These are phyloP conservation scores for Mactromeris polynyma DNA, from an alignment of 2,888 invertebrate genomes.

Conservation along the genomic window DNA sequence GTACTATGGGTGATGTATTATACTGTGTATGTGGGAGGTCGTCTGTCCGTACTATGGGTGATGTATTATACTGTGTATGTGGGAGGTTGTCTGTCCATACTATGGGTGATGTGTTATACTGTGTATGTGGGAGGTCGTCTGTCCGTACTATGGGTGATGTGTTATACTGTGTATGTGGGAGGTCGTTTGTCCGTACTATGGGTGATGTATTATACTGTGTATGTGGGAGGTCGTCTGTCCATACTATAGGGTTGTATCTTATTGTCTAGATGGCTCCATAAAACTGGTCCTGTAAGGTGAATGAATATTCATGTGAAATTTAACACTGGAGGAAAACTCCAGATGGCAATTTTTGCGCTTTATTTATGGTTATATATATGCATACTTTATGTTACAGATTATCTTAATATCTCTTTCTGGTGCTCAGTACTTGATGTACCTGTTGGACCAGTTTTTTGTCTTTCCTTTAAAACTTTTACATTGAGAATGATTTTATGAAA, in stretches of 20 bases:
- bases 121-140: too few species aligned
- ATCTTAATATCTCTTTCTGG: neutral
- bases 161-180: too few species aligned
- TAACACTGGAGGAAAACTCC: neutral
- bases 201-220: neutral
- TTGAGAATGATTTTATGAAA: neutral
- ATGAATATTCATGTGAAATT: neutral
- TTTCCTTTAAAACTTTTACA: neutral
- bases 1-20: too few species aligned
- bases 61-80: too few species aligned
- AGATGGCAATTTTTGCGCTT: neutral
- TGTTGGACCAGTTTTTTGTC: neutral
- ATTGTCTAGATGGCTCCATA: neutral
- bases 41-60: too few species aligned
- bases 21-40: too few species aligned
- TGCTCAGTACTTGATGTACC: neutral
- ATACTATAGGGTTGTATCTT: neutral
- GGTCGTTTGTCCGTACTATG: too few species aligned
- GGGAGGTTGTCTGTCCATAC: too few species aligned
- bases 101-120: too few species aligned
- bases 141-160: too few species aligned
- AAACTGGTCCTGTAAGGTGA: neutral
- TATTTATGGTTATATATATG: neutral
- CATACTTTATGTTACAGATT: neutral
- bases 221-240: neutral